Base-by-base conservation (phyloP, 2,888 invertebrate species). In the Prenolepis imparis region DNA sequence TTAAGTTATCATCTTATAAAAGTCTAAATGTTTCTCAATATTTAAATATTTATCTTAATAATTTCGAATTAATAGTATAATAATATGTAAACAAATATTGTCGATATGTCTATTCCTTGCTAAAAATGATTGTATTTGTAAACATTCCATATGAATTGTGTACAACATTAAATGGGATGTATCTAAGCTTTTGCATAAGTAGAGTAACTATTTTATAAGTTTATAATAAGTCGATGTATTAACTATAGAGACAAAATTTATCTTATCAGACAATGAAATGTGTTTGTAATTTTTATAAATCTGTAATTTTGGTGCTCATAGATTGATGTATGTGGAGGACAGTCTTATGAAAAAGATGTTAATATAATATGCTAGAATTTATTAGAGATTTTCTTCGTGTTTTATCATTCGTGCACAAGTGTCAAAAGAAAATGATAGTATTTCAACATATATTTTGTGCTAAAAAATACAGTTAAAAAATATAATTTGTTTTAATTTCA, bases 91-190 rank as follows among this genome's bases (percentile, higher is more conserved):
- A 39, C 24, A 15, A 52, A 52, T n/a, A 52, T 18, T 24, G 2
- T 39, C 66, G n/a, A 68, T 57, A n/a, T 39, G 39, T 28, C 15
- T 41, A 21, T 77, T 21, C 3, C n/a, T 48, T 5, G 15, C 24
- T 32, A 48, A 57, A 77, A 77, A 57, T 48, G 24, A 41, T 64
- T 39, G 9, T 39, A 55, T 68, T 77, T 77, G 41, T 77, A 77
- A 52, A 77, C 77, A 68, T 68, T 77, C 77, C 68, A 57, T 55
- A 39, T 77, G 32, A 77, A 77, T 57, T 57, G 57, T 77, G n/a
- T 77, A 77, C 36, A 75, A 32, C 39, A 11, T 68, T 24, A 28
- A 28, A 2, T 77, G 28, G 15, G n/a, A 41, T 68, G n/a, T n/a
- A 11, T 57, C 28, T 67, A 55, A 39, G 28, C 28, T 57, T 68